Percentiles rank a stretch among this genome's conserved stretches.
Evolutionary conservation across 2,113 vertebrate species (phyloP).

Genomic region (Chaenogobius annularis): DNA sequence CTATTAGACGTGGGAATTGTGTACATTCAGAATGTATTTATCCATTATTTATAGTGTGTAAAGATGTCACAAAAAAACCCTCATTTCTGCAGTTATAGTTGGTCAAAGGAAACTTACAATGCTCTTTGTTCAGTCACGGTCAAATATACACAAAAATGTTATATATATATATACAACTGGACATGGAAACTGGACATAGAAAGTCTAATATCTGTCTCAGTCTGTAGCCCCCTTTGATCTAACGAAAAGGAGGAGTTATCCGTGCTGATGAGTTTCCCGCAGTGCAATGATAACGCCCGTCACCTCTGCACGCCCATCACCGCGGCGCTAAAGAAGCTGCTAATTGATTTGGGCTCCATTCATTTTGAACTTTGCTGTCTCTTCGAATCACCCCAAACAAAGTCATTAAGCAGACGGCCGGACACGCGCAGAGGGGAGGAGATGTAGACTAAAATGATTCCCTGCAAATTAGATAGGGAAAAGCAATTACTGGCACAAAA

Average conservation of each 20-base stretch:
- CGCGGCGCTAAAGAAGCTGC: conserved; percentile 96
- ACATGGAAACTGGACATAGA: neutral
- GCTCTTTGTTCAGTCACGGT: neutral
- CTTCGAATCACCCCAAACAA: conserved; percentile 95
- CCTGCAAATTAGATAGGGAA: conserved; percentile 83
- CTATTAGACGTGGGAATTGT: no score
- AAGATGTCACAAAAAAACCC: neutral
- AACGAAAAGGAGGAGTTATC: conserved; percentile 89
- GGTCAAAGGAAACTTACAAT: neutral
- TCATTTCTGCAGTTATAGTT: no score
- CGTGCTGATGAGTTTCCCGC: conserved; percentile 89
- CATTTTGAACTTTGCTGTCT: conserved; percentile 95
- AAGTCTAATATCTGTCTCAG: conserved; percentile 39
- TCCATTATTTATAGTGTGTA: neutral
- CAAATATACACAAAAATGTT: neutral
- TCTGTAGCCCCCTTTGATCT: conserved; percentile 65
- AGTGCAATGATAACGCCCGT: conserved; percentile 92
- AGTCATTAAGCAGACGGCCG: conserved; percentile 85
- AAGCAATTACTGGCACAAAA: conserved; percentile 91
- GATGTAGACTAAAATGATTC: conserved; percentile 86
- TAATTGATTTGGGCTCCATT: conserved; percentile 98
- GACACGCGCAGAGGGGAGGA: conserved; percentile 67
- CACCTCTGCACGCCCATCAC: conserved; percentile 96
- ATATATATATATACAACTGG: neutral
- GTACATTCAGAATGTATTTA: neutral